These are phyloP conservation scores for Dysmachus trigonus DNA, from an alignment of 2,888 invertebrate species.

Conservation along the genomic window DNA sequence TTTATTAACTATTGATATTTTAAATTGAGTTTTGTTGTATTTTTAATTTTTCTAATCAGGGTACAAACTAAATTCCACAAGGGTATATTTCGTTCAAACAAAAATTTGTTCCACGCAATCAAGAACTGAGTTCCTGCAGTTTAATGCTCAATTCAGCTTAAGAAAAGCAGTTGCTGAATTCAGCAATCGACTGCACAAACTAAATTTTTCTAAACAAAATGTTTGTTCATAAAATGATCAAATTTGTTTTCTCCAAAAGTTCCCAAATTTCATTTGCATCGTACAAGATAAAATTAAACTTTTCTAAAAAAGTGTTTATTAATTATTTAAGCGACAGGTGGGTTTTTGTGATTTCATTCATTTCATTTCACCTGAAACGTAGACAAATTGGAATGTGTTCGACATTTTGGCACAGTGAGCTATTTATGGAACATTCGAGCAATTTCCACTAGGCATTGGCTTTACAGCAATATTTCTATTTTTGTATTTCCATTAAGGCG, in stretches of 20 bases:
- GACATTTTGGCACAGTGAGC: not conserved
- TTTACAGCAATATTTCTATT: not conserved
- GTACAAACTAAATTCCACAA: too few relatives aligned
- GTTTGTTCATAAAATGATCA: too few relatives aligned
- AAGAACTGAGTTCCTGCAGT: too few relatives aligned
- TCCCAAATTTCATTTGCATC: too few relatives aligned
- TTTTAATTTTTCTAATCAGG: too few relatives aligned
- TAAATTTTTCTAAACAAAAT: not conserved
- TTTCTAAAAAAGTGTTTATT: not conserved
- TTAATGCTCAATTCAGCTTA: not conserved
- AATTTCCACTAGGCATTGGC: not conserved
- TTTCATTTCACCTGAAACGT: not conserved
- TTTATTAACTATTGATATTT: too few relatives aligned
- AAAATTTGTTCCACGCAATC: too few relatives aligned
- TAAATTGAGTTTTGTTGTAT: too few relatives aligned
- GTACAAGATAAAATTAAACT: not conserved
- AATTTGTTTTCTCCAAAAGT: too few relatives aligned
- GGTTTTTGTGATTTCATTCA: not conserved
- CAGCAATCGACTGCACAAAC: not conserved
- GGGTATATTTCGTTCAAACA: too few relatives aligned
- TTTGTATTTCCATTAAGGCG: not conserved
- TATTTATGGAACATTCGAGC: not conserved
- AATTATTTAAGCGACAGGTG: not conserved
- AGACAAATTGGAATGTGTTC: not conserved
- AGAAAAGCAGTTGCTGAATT: not conserved